A percentile compares a stretch with the other conserved stretches of the same genome.
phyloP scores from a whole-genome alignment of 2,888 invertebrate species.

The Xestia xanthographa region DNA sequence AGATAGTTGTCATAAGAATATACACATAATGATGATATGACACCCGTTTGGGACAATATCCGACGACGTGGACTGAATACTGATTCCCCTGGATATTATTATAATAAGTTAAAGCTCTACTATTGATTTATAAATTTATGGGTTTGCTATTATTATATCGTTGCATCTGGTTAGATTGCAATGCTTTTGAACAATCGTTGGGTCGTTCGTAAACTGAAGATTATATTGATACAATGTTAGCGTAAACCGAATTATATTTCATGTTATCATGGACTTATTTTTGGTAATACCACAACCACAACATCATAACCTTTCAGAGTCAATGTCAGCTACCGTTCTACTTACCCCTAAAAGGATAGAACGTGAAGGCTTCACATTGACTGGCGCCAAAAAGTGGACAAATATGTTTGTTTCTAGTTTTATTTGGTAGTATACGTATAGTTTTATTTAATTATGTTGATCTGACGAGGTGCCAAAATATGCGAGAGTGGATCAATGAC shows the following conservation, averaged over 20 bases:
- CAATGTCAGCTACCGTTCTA: conserved; percentile 24
- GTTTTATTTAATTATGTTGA: not conserved
- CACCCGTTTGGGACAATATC: not conserved
- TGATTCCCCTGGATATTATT: not conserved
- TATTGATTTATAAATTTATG: too few relatives aligned
- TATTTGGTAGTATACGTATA: too few relatives aligned
- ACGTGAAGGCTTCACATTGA: not conserved
- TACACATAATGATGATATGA: not conserved
- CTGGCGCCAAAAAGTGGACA: not conserved
- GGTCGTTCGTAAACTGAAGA: not conserved
- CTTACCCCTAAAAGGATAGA: conserved; percentile 7
- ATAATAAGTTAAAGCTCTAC: not conserved
- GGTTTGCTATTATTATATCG: too few relatives aligned
- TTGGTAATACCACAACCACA: not conserved
- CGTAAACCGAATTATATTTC: not conserved
- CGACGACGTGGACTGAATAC: not conserved
- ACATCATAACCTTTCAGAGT: not conserved
- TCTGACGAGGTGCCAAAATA: not conserved
- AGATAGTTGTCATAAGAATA: not conserved
- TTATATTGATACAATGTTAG: not conserved
- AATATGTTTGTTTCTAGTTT: not conserved
- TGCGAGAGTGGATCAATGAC: conserved; percentile 3
- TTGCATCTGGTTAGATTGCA: too few relatives aligned
- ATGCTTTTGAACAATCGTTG: not conserved
- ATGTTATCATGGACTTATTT: not conserved